These are phyloP conservation scores for Pecten maximus DNA, from an alignment of 2,888 invertebrate genomes.

Conservation along the genomic window DNA sequence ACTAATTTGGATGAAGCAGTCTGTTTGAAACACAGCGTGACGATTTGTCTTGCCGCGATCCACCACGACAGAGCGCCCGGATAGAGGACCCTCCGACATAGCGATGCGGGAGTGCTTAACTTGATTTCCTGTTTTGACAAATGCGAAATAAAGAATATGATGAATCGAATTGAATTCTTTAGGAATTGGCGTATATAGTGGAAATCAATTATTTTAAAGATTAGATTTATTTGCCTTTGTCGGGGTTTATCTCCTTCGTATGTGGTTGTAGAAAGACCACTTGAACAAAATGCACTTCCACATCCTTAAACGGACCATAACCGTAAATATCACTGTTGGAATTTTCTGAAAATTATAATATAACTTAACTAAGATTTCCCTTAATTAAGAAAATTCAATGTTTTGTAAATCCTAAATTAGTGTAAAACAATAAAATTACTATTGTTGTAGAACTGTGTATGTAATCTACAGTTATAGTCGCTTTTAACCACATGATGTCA, in stretches of 20 bases:
- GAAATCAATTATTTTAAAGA: not conserved
- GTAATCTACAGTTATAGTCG: no score
- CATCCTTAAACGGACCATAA: no score
- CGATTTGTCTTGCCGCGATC: conserved; percentile 2
- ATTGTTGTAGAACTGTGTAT: no score
- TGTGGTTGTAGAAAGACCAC: not conserved
- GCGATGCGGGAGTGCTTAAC: not conserved
- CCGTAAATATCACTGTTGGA: no score
- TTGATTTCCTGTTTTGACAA: not conserved
- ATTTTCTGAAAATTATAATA: no score
- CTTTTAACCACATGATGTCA: no score
- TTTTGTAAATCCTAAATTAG: no score
- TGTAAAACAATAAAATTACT: no score
- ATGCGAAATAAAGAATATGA: not conserved
- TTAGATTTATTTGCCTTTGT: not conserved
- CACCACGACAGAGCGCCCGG: not conserved
- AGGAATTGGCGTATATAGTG: not conserved
- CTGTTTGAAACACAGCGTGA: not conserved
- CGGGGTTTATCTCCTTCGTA: not conserved
- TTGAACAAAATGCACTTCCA: no score
- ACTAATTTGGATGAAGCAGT: not conserved
- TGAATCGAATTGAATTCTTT: not conserved
- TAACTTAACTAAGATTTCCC: no score
- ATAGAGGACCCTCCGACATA: not conserved
- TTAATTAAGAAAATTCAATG: no score